These are phyloP conservation scores for Pristiophorus japonicus DNA, from an alignment of 2,113 vertebrate genomes.

Conservation along the genomic window DNA sequence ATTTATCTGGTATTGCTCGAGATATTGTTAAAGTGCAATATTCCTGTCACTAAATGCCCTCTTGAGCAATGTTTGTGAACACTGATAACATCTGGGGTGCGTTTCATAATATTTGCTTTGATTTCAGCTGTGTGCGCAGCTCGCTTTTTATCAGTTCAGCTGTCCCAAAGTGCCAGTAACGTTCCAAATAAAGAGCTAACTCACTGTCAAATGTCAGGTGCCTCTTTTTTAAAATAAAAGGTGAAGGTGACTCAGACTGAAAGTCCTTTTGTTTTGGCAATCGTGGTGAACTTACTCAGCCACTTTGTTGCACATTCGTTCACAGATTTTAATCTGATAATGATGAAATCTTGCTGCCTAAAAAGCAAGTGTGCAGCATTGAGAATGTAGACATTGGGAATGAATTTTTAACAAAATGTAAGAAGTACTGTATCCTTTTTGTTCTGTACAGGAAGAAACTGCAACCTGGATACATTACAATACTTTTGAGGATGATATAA, in stretches of 20 bases:
- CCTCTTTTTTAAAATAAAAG: neutral
- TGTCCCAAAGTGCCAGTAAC: neutral
- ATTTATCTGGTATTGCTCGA: neutral
- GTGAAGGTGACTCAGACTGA: neutral
- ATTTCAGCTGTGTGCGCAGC: neutral
- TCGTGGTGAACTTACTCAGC: neutral
- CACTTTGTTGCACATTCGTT: neutral
- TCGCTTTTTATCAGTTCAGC: neutral
- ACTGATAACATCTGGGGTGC: neutral
- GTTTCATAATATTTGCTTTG: slow-evolving; percentile 25
- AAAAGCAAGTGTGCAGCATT: neutral
- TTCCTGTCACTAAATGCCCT: neutral
- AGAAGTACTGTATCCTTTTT: neutral
- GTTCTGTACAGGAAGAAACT: neutral
- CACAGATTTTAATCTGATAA: neutral
- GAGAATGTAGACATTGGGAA: neutral
- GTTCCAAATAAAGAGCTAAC: neutral
- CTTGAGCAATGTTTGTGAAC: neutral
- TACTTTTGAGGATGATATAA: neutral
- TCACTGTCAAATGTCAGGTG: neutral
- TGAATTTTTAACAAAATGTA: neutral
- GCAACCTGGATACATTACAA: neutral
- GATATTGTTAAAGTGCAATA: neutral
- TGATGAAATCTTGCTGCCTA: neutral
- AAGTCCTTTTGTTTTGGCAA: neutral